phyloP scores from a whole-genome alignment of 2,113 vertebrate species.

The Syrrhaptes paradoxus region DNA sequence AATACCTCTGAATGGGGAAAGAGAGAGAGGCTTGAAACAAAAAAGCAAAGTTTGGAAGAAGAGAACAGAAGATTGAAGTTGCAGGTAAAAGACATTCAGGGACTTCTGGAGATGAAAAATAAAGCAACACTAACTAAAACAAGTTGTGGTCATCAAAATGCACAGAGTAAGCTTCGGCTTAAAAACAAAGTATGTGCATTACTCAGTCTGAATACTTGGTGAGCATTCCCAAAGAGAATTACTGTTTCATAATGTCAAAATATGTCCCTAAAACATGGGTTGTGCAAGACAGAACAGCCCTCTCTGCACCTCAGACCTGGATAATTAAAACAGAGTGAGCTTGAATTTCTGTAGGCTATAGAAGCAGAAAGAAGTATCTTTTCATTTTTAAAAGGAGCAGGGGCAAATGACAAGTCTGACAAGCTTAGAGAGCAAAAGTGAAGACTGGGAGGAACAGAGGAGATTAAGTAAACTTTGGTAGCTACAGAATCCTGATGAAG shows the following conservation, averaged over 20 bases:
- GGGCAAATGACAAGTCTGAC: not conserved
- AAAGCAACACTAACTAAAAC: not conserved
- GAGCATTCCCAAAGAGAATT: not conserved
- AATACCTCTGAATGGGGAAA: constrained; percentile 24
- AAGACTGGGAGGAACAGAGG: not conserved
- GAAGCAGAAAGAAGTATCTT: not conserved
- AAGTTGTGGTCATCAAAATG: not conserved
- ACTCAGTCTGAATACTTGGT: not conserved
- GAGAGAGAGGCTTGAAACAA: not conserved
- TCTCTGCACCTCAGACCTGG: not conserved
- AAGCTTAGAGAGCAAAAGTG: not conserved
- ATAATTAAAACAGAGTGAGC: not conserved
- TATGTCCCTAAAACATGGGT: not conserved
- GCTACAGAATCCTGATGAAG: not conserved
- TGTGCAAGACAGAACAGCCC: not conserved
- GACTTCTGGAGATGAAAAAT: not conserved
- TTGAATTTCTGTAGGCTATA: not conserved
- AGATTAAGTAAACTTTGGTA: not conserved
- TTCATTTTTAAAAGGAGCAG: not conserved
- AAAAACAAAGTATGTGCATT: not conserved
- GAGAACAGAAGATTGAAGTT: constrained; percentile 56
- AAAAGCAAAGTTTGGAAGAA: constrained; percentile 55
- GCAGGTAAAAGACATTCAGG: constrained; percentile 56
- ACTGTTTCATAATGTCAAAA: not conserved
- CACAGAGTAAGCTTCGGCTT: not conserved